Percentiles rank a stretch among this genome's conserved stretches.
Evolutionary conservation across 2,113 vertebrate species (phyloP).

Genomic region (Lophotis ruficrista): DNA sequence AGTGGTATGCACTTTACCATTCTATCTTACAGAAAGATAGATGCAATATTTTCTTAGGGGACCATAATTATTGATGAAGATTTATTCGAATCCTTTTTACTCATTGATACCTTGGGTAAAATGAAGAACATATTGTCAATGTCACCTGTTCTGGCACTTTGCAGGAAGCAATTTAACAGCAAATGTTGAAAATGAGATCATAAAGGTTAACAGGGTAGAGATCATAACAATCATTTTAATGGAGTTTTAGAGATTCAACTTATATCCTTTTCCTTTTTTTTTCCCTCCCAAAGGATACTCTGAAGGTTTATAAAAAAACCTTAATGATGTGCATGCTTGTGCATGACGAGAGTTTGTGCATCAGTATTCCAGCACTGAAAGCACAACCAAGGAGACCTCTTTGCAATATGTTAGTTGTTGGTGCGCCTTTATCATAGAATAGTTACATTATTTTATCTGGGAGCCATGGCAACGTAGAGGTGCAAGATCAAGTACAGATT

Average conservation of each 20-base stretch:
- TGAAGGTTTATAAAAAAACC: neutral
- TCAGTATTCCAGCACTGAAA: conserved; percentile 2
- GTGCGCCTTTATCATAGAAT: neutral
- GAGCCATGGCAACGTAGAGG: neutral
- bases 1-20: neutral
- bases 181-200: neutral
- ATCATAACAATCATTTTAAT: neutral
- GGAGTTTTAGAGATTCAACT: neutral
- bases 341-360: neutral
- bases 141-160: neutral
- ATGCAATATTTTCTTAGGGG: neutral
- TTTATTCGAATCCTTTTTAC: neutral
- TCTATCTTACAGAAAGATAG: neutral
- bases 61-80: neutral
- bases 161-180: neutral
- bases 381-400: neutral
- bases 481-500: neutral
- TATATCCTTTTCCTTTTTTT: neutral
- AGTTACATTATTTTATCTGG: conserved; percentile 2
- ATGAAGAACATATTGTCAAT: neutral
- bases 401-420: neutral
- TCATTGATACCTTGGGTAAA: neutral
- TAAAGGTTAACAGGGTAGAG: neutral
- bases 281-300: neutral
- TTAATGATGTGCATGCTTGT: neutral